Evolutionary conservation across 1,140 invertebrate species (phyloP).

Genomic region (Anoplolepis gracilipes): DNA sequence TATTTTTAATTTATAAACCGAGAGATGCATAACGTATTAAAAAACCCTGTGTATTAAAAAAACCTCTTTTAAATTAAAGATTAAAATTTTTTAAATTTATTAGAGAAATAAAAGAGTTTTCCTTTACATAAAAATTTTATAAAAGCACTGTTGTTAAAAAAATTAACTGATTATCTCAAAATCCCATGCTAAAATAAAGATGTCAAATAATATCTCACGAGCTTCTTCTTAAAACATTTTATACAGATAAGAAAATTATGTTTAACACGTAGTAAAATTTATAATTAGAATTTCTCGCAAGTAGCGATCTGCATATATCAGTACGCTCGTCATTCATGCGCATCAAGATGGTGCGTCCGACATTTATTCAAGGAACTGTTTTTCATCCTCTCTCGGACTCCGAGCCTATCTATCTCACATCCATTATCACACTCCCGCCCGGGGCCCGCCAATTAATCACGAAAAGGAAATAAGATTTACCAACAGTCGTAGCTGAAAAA

Average conservation of each 20-base stretch:
- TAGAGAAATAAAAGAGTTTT: background rate
- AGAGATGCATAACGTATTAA: background rate
- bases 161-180: background rate
- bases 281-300: conserved; percentile 39
- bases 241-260: conserved; percentile 37
- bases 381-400: conserved; percentile 35
- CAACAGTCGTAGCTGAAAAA: conserved; percentile 66
- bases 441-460: conserved; percentile 61
- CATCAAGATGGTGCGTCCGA: conserved; percentile 57
- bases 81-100: conserved; percentile 12
- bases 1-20: conserved; percentile 39
- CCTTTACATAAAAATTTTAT: background rate
- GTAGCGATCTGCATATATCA: conserved; percentile 39
- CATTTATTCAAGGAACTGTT: conserved; percentile 55
- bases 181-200: conserved; percentile 1
- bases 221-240: background rate
- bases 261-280: conserved; percentile 42
- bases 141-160: background rate
- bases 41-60: background rate
- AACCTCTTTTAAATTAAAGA: conserved; percentile 13
- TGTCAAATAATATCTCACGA: background rate
- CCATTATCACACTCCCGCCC: conserved; percentile 48
- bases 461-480: conserved; percentile 39
- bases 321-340: conserved; percentile 44
- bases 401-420: conserved; percentile 38